Evolutionary conservation across 2,113 vertebrate species (phyloP).

Genomic region (Jaculus jaculus): DNA sequence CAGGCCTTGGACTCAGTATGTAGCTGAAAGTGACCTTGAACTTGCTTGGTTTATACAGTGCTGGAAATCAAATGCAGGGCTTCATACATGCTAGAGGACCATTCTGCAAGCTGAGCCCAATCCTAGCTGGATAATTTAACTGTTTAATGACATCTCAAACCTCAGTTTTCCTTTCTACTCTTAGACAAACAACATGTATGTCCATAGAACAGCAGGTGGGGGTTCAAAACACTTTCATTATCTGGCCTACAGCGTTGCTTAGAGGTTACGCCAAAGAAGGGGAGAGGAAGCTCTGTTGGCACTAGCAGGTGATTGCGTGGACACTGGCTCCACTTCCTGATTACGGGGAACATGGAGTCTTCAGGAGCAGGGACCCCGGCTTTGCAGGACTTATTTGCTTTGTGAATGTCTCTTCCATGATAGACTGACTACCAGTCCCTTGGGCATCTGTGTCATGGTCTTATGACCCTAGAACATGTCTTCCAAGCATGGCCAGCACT

Average conservation of each 20-base stretch:
- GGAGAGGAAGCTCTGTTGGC: not conserved
- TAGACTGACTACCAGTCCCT: not conserved
- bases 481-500: fast-evolving
- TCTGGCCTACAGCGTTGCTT: not conserved
- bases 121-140: no score
- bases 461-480: fast-evolving
- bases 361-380: not conserved
- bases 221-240: not conserved
- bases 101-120: not conserved
- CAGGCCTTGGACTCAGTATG: no score
- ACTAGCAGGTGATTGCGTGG: not conserved
- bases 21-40: no score
- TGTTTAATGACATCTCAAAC: not conserved
- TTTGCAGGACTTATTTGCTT: not conserved
- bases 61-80: no score
- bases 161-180: not conserved
- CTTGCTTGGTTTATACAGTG: no score
- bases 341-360: not conserved
- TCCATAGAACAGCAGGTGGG: fast-evolving
- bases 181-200: not conserved
- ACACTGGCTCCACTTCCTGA: not conserved
- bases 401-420: not conserved
- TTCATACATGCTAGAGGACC: not conserved
- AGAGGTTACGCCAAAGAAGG: not conserved
- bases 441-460: not conserved